Evolutionary conservation across 53 echinoderm and acorn worm genomes (phyloP), one percentile per base, ranked within the genome.

Genomic region (Pentamera pediparva): DNA sequence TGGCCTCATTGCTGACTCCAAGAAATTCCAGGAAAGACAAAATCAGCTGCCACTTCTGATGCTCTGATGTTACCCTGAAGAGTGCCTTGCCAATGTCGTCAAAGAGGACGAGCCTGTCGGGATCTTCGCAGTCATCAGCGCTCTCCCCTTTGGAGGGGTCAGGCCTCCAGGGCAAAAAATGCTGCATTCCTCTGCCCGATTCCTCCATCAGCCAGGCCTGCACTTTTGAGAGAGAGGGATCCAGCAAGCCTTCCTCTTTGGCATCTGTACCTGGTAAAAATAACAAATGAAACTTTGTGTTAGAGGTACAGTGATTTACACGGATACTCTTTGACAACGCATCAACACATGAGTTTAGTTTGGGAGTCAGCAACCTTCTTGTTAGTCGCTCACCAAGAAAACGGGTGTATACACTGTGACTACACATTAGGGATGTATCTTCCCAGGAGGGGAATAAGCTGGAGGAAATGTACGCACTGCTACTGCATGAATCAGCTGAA

Each of bases 41-140:
- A 27, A 96, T 39, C 11, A 96, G 79, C 12, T 78, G 67, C 53
- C 74, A 91, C 18, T 85, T 88, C 17, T 77, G 37, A 37, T 81
- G 63, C 10, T 37, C 24, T 0, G 86, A 40, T 26, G 54, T 79
- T 24, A 91, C 74, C 59, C 77, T 87, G 70, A 90, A 83, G 9
- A 96, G 78, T 32, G 74, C 79, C 7, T 76, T 76, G 73, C 88
- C 88, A 76, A 96, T 83, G 70, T 96, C 96, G 60, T 96, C 96
- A 58, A 91, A 88, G 36, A 96, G 75, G 26, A 96, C 96, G 82
- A 96, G 78, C 12, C 95, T 79, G 17, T 96, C 96, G 5, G 96
- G 96, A 74, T 96, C 96, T 39, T 96, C 96, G 70, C 96, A 96
- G 63, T 96, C 90, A 33, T 96, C 96, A 55, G 90, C 87, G 1